A percentile compares a stretch with the other conserved stretches of the same genome.
Evolutionary conservation across 1,140 invertebrate species (phyloP).

Genomic region (Chionoecetes opilio): DNA sequence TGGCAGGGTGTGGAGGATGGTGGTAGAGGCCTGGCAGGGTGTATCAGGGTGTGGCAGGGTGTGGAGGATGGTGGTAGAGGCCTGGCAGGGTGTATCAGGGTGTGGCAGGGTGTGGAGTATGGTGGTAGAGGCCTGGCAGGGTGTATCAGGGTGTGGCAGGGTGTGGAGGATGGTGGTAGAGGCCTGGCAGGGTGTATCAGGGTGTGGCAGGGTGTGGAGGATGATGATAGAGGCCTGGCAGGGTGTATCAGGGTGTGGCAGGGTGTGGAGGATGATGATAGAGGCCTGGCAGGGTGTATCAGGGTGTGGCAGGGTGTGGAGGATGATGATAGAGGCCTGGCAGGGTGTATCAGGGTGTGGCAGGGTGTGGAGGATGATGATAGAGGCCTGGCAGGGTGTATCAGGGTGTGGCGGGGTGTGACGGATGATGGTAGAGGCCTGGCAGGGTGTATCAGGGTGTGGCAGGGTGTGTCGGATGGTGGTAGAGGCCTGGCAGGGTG

Average conservation of each 20-base stretch:
- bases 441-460: too few species aligned
- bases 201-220: background rate
- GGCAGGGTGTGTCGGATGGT: too few species aligned
- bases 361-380: too few species aligned
- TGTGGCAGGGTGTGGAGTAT: background rate
- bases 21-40: background rate
- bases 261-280: background rate
- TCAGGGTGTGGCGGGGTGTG: too few species aligned
- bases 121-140: background rate
- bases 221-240: background rate
- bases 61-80: background rate
- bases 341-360: too few species aligned
- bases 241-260: background rate
- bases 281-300: background rate
- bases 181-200: background rate
- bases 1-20: background rate
- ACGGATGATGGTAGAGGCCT: too few species aligned
- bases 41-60: background rate
- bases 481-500: too few species aligned
- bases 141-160: background rate
- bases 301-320: background rate
- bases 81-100: background rate
- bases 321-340: background rate
- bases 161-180: background rate
- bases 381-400: too few species aligned